Evolutionary conservation across 2,113 vertebrate species (phyloP).

Genomic region (Desmodus rotundus): DNA sequence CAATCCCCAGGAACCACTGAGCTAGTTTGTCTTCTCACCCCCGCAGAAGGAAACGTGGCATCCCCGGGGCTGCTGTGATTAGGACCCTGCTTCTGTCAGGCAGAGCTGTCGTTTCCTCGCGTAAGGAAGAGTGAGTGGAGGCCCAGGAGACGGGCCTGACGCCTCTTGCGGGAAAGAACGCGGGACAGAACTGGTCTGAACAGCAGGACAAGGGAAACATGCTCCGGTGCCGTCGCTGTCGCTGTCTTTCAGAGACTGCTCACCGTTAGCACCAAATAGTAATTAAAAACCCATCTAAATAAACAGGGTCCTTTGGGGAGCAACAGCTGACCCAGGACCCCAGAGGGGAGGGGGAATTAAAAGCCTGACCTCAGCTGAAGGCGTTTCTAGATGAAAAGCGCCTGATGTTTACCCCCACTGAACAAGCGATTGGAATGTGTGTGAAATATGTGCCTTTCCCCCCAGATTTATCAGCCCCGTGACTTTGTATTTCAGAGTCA

Average conservation of each 20-base stretch:
- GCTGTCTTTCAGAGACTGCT: background rate
- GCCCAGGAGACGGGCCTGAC: background rate
- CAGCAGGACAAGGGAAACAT: too few species aligned
- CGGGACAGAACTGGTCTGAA: background rate
- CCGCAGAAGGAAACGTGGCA: background rate
- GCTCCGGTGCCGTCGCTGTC: background rate
- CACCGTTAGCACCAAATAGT: background rate
- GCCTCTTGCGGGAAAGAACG: too few species aligned
- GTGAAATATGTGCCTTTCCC: background rate
- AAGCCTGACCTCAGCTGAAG: background rate
- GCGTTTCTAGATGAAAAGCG: background rate
- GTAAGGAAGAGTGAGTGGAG: background rate
- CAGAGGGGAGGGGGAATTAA: background rate
- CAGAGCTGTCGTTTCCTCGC: background rate
- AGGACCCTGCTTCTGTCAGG: background rate
- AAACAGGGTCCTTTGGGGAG: background rate
- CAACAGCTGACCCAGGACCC: background rate
- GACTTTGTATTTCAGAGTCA: background rate
- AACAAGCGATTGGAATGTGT: background rate
- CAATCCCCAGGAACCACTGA: background rate
- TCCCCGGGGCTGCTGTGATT: background rate
- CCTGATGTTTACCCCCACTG: background rate
- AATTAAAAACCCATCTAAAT: background rate
- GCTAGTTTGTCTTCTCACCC: background rate
- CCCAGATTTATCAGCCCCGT: background rate